Percentiles rank a stretch among this genome's conserved stretches.
Evolutionary conservation across 2,113 vertebrate species (phyloP).

Genomic region (Gasterosteus nipponicus): DNA sequence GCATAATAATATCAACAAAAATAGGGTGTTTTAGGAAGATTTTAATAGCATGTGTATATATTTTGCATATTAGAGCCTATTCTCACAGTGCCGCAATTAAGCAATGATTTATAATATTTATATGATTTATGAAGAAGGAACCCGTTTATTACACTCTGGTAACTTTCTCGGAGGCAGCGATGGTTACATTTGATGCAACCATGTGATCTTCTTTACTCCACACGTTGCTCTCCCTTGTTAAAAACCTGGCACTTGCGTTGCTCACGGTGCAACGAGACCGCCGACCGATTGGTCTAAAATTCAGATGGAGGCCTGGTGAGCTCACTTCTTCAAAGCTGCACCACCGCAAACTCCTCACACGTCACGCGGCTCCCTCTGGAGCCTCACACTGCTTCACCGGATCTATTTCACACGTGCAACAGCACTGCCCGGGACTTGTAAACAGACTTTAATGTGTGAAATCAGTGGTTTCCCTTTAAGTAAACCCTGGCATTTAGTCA

Average conservation of each 20-base stretch:
- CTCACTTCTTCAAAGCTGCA: background rate
- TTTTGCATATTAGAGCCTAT: background rate
- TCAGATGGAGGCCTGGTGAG: too few species aligned
- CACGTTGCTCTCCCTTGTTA: background rate
- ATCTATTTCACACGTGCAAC: background rate
- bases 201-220: background rate
- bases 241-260: background rate
- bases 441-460: conserved; percentile 8
- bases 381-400: background rate
- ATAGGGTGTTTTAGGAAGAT: background rate
- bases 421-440: background rate
- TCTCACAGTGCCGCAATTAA: background rate
- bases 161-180: background rate
- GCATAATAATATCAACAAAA: background rate
- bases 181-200: background rate
- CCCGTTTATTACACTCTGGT: background rate
- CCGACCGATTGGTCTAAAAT: background rate
- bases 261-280: background rate
- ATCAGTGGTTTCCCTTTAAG: background rate
- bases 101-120: too few species aligned
- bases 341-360: background rate
- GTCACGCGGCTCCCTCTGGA: background rate
- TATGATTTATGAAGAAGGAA: too few species aligned
- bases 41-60: background rate
- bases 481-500: background rate